A percentile compares a stretch with the other conserved stretches of the same genome.
Conservation (phyloP, 2,797 vertebrate genomes). For the Falco biarmicus region DNA sequence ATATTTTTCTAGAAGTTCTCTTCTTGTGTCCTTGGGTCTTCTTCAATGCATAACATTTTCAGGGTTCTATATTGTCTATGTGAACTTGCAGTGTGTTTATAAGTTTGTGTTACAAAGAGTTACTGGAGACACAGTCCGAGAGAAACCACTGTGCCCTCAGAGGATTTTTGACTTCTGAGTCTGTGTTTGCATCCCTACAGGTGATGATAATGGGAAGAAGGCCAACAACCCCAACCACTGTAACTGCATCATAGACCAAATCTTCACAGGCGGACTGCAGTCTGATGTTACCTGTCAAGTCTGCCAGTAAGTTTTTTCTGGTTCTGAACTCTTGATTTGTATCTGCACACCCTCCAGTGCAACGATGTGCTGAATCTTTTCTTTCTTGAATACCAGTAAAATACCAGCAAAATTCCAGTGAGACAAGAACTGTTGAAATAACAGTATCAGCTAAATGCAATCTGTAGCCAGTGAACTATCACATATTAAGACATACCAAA, state of each 20-base stretch:
- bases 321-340: neutral
- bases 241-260: conserved; percentile 99
- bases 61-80: neutral
- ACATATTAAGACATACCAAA: neutral
- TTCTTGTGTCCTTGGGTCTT: neutral
- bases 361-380: neutral
- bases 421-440: neutral
- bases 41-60: neutral
- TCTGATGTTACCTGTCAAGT: conserved; percentile 97
- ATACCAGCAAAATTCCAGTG: neutral
- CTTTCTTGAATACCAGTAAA: neutral
- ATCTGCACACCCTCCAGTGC: neutral
- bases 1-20: neutral
- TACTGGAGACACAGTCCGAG: neutral
- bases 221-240: conserved; percentile 98
- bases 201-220: conserved; percentile 96
- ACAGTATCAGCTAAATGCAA: neutral
- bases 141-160: neutral
- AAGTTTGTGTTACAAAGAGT: neutral
- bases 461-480: fast-evolving
- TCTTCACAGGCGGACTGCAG: conserved; percentile 96
- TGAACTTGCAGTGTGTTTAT: neutral
- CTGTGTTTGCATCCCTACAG: conserved; percentile 74
- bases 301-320: conserved; percentile 88
- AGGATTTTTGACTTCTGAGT: conserved; percentile 33